Evolutionary conservation across 2,113 vertebrate genomes (phyloP), one percentile per base, ranked within the genome.

Genomic region (Otolemur garnettii): DNA sequence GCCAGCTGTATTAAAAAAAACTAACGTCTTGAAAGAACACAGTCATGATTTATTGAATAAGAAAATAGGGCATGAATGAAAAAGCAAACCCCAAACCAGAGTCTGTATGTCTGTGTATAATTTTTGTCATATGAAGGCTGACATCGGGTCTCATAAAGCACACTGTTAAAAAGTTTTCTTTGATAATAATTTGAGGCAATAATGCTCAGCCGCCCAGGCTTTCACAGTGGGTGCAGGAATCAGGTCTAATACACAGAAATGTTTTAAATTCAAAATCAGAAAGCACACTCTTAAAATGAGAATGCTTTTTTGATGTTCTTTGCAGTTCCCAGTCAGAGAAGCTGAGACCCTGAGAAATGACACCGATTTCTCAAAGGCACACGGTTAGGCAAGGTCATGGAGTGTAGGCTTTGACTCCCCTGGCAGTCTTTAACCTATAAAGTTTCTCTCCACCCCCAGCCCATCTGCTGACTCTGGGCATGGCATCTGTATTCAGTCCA

Each of bases 391-490:
- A 71, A 97, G 92, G 95, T 90, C 66, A 30, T 7, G 45, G 74
- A 66, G 7, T 17, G 21, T 11, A 26, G 78, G 35, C 35, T 60
- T 86, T 19, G 55, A 35, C 55, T 91, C 55, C 50, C n/a, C 71
- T 33, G 28, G 84, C 59, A 42, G 28, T 75, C 71, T 68, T 38
- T 26, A 60, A 53, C 84, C 45, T 91, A 13, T 38, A 69, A 42
- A 72, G 42, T 64, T 38, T 77, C 90, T 69, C 15, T 81, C 69
- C 22, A 24, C 72, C 80, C 79, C 45, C 87, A 66, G 93, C 45
- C 42, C 94, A 95, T 95, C 96, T 97, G 96, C 85, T 69, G 66
- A 66, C 53, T 90, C 74, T 28, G 62, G 82, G 95, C 72, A 78
- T 42, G 85, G 81, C 82, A 72, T 92, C 72, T 93, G 90, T 59